A percentile compares a stretch with the other conserved stretches of the same genome.
These are phyloP conservation scores for Synodontis membranacea DNA, from an alignment of 2,113 vertebrate genomes.

Conservation along the genomic window DNA sequence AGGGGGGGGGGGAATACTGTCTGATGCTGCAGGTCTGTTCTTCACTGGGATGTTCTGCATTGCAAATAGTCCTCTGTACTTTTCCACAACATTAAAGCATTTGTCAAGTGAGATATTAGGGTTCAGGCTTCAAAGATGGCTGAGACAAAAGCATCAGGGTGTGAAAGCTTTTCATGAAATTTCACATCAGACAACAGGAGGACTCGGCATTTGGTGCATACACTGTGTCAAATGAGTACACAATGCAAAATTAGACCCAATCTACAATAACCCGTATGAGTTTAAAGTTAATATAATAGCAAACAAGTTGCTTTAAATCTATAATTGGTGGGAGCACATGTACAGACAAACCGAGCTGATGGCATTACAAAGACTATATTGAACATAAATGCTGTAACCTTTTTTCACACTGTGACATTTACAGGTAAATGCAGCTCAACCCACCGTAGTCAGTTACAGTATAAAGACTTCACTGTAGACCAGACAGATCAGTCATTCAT, in stretches of 20 bases:
- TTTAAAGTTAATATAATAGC: neutral
- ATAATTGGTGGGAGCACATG: neutral
- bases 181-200: constrained; percentile 13
- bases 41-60: constrained; percentile 41
- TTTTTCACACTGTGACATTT: constrained; percentile 52
- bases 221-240: neutral
- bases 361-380: neutral
- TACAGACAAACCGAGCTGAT: neutral
- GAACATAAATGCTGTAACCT: constrained; percentile 17
- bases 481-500: constrained; percentile 39
- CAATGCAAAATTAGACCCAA: neutral
- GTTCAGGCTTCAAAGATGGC: constrained; percentile 40
- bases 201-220: neutral
- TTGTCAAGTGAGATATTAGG: constrained; percentile 25
- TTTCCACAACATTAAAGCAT: constrained; percentile 43
- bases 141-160: constrained; percentile 35
- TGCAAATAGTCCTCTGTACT: constrained; percentile 54
- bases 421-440: constrained; percentile 8
- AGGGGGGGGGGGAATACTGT: constrained; percentile 16
- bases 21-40: constrained; percentile 20
- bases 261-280: neutral
- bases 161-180: constrained; percentile 36
- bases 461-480: constrained; percentile 38
- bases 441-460: constrained; percentile 38
- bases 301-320: neutral